phyloP scores from a whole-genome alignment of 2,888 invertebrate genomes.

The Eurois occulta region DNA sequence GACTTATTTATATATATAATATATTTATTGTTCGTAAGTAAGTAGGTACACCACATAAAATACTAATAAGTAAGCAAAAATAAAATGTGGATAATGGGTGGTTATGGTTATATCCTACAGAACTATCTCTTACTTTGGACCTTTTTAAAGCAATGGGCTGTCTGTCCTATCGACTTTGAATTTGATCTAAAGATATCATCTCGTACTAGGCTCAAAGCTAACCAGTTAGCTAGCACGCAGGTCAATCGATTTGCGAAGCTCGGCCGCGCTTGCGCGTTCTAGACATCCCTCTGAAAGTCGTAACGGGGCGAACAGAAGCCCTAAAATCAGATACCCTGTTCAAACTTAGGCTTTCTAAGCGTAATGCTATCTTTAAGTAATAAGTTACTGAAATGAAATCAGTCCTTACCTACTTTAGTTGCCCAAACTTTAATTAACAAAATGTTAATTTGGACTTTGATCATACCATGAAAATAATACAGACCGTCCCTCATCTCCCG shows the following conservation, averaged over 20 bases:
- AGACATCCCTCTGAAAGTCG: slow-evolving; percentile 13
- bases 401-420: background rate
- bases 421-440: slow-evolving; percentile 1
- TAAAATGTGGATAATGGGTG: background rate
- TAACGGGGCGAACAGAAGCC: slow-evolving; percentile 34
- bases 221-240: slow-evolving; percentile 23
- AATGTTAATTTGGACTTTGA: background rate
- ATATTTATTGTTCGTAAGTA: background rate
- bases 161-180: slow-evolving; percentile 25
- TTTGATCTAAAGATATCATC: slow-evolving; percentile 46
- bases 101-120: background rate
- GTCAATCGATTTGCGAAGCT: slow-evolving; percentile 41
- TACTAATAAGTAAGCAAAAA: background rate
- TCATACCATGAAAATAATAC: background rate
- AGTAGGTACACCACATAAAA: background rate
- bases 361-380: slow-evolving; percentile 8
- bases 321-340: slow-evolving; percentile 31
- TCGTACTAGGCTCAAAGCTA: slow-evolving; percentile 20
- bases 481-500: background rate
- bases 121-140: background rate
- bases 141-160: slow-evolving; percentile 1
- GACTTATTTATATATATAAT: no score
- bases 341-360: slow-evolving; percentile 10
- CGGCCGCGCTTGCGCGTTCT: slow-evolving; percentile 49
- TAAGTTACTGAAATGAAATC: slow-evolving; percentile 6